A percentile compares a stretch with the other conserved stretches of the same genome.
These are phyloP conservation scores for Limanda limanda DNA, from an alignment of 2,113 vertebrate species.

Conservation along the genomic window DNA sequence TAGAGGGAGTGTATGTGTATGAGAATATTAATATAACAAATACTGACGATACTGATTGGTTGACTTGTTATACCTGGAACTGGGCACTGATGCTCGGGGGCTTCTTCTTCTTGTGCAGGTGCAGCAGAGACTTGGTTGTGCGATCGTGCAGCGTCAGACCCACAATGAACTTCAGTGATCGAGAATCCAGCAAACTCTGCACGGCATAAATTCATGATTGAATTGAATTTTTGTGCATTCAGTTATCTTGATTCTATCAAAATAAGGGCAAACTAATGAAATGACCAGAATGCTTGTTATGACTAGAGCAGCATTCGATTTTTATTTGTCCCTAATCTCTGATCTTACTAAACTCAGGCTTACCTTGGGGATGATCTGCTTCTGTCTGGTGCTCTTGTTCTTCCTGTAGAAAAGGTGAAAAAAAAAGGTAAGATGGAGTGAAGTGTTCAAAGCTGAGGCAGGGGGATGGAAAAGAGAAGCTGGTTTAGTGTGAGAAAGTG, in stretches of 20 bases:
- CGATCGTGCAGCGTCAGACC: slow-evolving; percentile 93
- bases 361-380: slow-evolving; percentile 98
- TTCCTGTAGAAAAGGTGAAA: slow-evolving; percentile 88
- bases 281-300: background rate
- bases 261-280: background rate
- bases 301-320: background rate
- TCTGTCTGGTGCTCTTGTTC: slow-evolving; percentile 89
- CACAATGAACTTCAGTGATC: slow-evolving; percentile 93
- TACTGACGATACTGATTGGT: background rate
- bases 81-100: slow-evolving; percentile 98
- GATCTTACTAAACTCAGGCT: slow-evolving; percentile 2
- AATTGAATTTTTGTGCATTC: background rate
- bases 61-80: slow-evolving; percentile 88
- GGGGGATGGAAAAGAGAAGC: slow-evolving; percentile 40
- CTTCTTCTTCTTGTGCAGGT: slow-evolving; percentile 98
- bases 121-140: slow-evolving; percentile 94
- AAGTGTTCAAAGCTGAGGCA: slow-evolving; percentile 33
- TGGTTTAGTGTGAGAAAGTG: slow-evolving; percentile 28
- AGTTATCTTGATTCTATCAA: background rate
- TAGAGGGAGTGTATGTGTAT: background rate
- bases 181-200: slow-evolving; percentile 93
- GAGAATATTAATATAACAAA: background rate
- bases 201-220: background rate
- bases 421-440: slow-evolving; percentile 44
- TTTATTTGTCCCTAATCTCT: background rate